Conservation (phyloP, 2,113 vertebrate species). For the Pelmatolapia mariae region DNA sequence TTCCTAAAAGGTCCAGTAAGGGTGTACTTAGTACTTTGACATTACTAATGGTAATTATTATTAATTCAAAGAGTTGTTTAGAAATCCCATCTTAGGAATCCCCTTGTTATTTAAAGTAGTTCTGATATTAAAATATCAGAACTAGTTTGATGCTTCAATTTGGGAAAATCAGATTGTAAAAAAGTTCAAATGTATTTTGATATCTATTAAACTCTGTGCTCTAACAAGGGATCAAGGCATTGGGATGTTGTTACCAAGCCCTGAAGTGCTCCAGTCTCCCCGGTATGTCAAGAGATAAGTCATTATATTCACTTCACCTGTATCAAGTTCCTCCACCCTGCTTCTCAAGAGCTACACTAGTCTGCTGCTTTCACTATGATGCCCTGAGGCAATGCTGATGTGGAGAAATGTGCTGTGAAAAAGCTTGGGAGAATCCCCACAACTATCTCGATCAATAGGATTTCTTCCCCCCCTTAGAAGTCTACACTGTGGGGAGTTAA, state of each 20-base stretch:
- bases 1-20: neutral
- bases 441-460: constrained; percentile 43
- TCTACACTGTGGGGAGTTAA: constrained; percentile 29
- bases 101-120: neutral
- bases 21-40: neutral
- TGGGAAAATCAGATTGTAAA: neutral
- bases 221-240: constrained; percentile 22
- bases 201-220: neutral
- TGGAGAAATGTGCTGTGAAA: constrained; percentile 66
- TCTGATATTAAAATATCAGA: neutral
- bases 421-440: constrained; percentile 39
- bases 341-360: constrained; percentile 41
- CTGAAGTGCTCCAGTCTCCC: constrained; percentile 2
- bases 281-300: constrained; percentile 41
- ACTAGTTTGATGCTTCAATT: neutral
- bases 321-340: constrained; percentile 37
- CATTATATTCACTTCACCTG: constrained; percentile 58
- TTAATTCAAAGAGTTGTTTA: neutral
- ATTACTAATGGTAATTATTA: neutral
- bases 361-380: constrained; percentile 53
- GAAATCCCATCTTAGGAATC: neutral
- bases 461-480: constrained; percentile 20
- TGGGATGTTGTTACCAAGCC: constrained; percentile 9
- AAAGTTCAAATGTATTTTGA: neutral
- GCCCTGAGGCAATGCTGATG: constrained; percentile 60